Evolutionary conservation across 2,888 invertebrate species (phyloP).

Genomic region (Pseudoips prasinana): DNA sequence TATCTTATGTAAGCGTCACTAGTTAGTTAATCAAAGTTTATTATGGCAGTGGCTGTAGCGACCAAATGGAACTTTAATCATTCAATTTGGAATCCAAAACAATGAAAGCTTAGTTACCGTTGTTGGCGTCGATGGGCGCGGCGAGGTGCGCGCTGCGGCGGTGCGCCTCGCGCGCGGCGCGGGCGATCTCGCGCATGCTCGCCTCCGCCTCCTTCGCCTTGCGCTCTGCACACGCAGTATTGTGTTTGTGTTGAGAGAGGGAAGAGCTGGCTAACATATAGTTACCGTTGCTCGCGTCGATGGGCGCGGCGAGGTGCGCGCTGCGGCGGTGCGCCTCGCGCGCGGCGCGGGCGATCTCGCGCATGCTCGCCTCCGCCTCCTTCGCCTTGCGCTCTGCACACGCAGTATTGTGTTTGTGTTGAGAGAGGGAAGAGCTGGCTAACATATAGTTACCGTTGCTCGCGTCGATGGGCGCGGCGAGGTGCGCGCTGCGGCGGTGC

Average conservation of each 20-base stretch:
- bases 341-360: constrained; percentile 86
- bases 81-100: too few species aligned
- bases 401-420: too few species aligned
- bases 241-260: too few species aligned
- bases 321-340: constrained; percentile 85
- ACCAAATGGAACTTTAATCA: too few species aligned
- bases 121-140: constrained; percentile 7
- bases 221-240: constrained; percentile 80
- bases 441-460: constrained; percentile 46
- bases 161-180: constrained; percentile 86
- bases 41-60: too few species aligned
- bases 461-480: constrained; percentile 53
- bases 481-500: constrained; percentile 80
- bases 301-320: constrained; percentile 55
- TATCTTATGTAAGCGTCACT: too few species aligned
- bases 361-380: constrained; percentile 85
- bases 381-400: constrained; percentile 85
- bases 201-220: constrained; percentile 87
- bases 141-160: constrained; percentile 77
- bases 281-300: too few species aligned
- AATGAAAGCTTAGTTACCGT: too few species aligned
- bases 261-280: too few species aligned
- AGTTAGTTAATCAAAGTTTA: too few species aligned
- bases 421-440: too few species aligned
- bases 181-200: constrained; percentile 85